Evolutionary conservation across 2,888 invertebrate genomes (phyloP).

Genomic region (Gerris lacustris): DNA sequence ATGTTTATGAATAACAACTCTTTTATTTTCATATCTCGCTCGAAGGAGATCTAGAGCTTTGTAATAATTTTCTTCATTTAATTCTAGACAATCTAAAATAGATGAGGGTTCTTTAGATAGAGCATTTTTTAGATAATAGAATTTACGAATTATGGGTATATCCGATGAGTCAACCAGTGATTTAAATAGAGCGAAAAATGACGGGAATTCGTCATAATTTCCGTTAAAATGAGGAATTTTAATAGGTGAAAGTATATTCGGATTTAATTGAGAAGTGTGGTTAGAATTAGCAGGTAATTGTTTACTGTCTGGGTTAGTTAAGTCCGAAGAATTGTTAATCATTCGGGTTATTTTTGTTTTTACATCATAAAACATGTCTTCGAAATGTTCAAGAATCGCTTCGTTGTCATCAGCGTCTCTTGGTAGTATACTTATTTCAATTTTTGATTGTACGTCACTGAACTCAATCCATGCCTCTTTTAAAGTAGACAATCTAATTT

Average conservation of each 20-base stretch:
- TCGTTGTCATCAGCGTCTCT: background rate
- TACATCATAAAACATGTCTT: background rate
- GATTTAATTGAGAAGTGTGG: background rate
- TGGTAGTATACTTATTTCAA: background rate
- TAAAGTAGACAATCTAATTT: background rate
- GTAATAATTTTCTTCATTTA: background rate
- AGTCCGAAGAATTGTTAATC: background rate
- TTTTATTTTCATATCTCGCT: background rate
- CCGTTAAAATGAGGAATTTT: background rate
- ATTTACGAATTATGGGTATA: background rate
- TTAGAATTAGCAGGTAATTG: background rate
- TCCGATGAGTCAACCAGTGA: background rate
- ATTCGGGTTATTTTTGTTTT: background rate
- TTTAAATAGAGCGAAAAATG: background rate
- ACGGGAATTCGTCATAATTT: background rate
- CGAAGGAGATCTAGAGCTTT: constrained; percentile 7
- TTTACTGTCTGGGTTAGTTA: no score
- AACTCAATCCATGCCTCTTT: background rate
- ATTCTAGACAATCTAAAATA: constrained; percentile 1
- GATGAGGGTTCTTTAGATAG: background rate
- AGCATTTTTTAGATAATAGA: background rate
- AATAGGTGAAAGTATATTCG: background rate
- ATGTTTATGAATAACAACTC: background rate
- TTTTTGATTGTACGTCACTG: background rate
- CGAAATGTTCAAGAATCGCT: background rate